Evolutionary conservation across 2,113 vertebrate species (phyloP).

Genomic region (Indri indri): DNA sequence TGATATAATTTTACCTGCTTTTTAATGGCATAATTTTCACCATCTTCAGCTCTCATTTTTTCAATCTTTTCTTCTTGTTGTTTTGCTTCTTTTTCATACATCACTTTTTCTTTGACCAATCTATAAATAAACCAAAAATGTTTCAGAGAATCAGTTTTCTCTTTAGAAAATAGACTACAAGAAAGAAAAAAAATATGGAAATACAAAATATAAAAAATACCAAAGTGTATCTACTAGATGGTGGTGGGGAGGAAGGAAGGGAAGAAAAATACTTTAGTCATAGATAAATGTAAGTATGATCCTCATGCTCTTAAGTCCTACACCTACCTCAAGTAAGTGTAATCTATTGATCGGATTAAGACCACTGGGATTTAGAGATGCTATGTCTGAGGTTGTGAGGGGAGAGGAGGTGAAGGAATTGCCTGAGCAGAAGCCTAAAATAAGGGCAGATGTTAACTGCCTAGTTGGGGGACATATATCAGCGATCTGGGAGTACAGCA

Average conservation of each 20-base stretch:
- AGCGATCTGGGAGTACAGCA: no score
- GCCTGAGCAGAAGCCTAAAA: no score
- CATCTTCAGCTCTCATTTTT: conserved; percentile 91
- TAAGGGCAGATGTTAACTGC: no score
- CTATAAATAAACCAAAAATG: conserved; percentile 83
- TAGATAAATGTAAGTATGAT: neutral
- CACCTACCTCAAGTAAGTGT: neutral
- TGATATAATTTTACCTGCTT: conserved; percentile 88
- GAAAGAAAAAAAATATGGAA: conserved; percentile 46
- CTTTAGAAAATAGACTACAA: conserved; percentile 25
- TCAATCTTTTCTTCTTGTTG: conserved; percentile 96
- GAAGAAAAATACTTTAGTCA: neutral
- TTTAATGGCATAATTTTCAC: conserved; percentile 93
- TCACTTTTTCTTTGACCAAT: conserved; percentile 93
- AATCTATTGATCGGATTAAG: neutral
- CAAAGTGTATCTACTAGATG: neutral
- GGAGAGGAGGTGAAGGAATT: no score
- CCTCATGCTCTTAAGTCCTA: neutral
- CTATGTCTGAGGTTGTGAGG: no score
- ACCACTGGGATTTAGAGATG: no score
- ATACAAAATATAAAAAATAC: conserved; percentile 42
- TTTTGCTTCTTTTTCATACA: conserved; percentile 94
- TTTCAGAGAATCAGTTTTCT: conserved; percentile 54
- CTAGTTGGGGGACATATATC: no score
- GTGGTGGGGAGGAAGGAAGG: neutral